Conservation (phyloP, 2,797 vertebrate genomes). For the Adelosebastes latens region DNA sequence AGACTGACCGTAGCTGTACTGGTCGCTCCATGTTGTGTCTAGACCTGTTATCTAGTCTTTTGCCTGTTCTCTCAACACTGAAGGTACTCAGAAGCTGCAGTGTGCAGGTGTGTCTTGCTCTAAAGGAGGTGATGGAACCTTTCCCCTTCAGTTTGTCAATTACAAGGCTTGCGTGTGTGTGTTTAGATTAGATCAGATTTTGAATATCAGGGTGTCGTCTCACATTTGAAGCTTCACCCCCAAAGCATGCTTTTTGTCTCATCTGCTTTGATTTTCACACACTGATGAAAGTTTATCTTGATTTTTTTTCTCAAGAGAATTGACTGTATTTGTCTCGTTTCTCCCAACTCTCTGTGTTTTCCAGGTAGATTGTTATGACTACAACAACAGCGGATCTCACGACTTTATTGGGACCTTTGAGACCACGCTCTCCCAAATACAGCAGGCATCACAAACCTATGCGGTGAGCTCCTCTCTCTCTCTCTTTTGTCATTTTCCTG, state of each 20-base stretch:
- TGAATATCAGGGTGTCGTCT: not conserved
- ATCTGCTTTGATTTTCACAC: conserved; percentile 1
- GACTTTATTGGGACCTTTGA: conserved; percentile 93
- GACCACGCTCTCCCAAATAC: conserved; percentile 87
- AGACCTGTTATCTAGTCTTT: conserved; percentile 15
- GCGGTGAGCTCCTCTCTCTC: conserved; percentile 83
- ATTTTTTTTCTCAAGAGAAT: not conserved
- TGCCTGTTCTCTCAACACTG: not conserved
- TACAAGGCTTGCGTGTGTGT: conserved; percentile 21
- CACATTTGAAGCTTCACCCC: not conserved
- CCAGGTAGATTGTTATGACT: conserved; percentile 94
- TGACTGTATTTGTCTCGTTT: not conserved
- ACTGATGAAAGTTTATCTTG: not conserved
- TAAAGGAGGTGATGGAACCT: not conserved
- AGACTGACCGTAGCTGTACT: conserved; percentile 1
- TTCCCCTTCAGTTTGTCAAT: not conserved
- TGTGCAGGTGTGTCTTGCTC: not conserved
- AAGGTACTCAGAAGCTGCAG: not conserved
- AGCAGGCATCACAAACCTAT: conserved; percentile 84
- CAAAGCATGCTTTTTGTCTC: conserved; percentile 44
- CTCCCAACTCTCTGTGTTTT: not conserved
- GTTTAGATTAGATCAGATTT: not conserved
- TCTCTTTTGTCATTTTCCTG: not conserved
- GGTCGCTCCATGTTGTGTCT: conserved; percentile 14
- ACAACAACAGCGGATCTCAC: conserved; percentile 93